Conservation (phyloP, 2,888 invertebrate species). For the Thecophora atra region DNA sequence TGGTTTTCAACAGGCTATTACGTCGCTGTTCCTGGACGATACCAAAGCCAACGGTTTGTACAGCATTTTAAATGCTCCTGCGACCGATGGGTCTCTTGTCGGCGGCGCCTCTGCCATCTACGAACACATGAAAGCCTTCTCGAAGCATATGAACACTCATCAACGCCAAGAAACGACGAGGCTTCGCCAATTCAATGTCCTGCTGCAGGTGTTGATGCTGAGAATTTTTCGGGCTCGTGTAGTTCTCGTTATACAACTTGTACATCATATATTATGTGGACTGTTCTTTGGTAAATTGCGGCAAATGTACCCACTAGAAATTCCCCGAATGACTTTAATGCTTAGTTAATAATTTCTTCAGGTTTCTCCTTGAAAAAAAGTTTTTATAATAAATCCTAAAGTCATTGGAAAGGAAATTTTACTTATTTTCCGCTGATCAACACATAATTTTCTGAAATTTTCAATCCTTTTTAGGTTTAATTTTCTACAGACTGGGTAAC, state of each 20-base stretch:
- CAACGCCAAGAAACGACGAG: slow-evolving; percentile 67
- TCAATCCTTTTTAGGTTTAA: slow-evolving; percentile 65
- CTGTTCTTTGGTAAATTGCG: slow-evolving; percentile 64
- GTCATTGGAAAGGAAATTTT: neutral
- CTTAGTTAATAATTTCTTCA: no score
- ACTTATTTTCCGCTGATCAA: neutral
- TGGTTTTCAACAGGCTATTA: slow-evolving; percentile 64
- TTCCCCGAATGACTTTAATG: no score
- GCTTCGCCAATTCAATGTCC: slow-evolving; percentile 71
- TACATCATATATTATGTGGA: slow-evolving; percentile 73
- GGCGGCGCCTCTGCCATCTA: slow-evolving; percentile 57
- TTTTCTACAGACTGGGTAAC: slow-evolving; percentile 73
- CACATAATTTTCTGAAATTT: neutral
- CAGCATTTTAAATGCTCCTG: slow-evolving; percentile 47
- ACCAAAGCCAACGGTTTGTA: slow-evolving; percentile 47
- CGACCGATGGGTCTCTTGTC: slow-evolving; percentile 53
- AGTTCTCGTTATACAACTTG: slow-evolving; percentile 71
- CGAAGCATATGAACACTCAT: slow-evolving; percentile 56
- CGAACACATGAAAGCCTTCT: slow-evolving; percentile 69
- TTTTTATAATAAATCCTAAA: neutral
- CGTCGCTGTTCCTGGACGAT: slow-evolving; percentile 59
- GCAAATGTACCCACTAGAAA: no score
- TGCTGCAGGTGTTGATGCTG: slow-evolving; percentile 71
- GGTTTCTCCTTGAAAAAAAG: no score
- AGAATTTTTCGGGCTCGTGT: slow-evolving; percentile 71